Evolutionary conservation across 1,140 invertebrate genomes (phyloP).

Genomic region (Eubasilissa regina): DNA sequence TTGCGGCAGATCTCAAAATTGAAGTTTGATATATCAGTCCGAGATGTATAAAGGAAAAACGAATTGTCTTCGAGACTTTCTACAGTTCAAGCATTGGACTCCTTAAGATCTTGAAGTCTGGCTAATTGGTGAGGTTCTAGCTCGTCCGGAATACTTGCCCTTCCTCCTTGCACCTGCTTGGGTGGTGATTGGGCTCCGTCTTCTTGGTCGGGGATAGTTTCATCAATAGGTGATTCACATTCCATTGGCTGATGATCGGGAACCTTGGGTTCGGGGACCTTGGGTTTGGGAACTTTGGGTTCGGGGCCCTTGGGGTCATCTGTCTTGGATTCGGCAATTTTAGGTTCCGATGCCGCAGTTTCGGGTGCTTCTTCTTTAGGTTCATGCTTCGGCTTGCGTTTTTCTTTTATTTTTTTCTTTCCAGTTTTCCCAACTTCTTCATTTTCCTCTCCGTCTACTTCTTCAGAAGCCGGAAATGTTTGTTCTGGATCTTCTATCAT

Average conservation of each 20-base stretch:
- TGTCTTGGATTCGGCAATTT: slow-evolving; percentile 11
- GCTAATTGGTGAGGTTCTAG: slow-evolving; percentile 88
- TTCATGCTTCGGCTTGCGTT: slow-evolving; percentile 56
- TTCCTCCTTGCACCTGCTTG: slow-evolving; percentile 79
- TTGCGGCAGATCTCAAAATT: no score
- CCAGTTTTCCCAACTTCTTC: slow-evolving; percentile 68
- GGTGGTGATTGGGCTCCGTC: slow-evolving; percentile 69
- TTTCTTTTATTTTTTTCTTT: slow-evolving; percentile 62
- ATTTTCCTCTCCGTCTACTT: slow-evolving; percentile 63
- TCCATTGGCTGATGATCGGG: slow-evolving; percentile 61
- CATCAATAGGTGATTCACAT: slow-evolving; percentile 62
- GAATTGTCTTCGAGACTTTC: no score
- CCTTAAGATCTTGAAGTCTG: slow-evolving; percentile 87
- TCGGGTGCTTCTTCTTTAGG: slow-evolving; percentile 38
- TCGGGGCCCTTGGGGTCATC: slow-evolving; percentile 66
- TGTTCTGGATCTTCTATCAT: slow-evolving; percentile 86
- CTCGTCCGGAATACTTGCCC: slow-evolving; percentile 87
- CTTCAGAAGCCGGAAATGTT: slow-evolving; percentile 74
- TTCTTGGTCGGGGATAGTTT: slow-evolving; percentile 58
- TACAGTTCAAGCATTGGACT: slow-evolving; percentile 86
- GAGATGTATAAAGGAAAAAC: no score
- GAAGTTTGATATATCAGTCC: no score
- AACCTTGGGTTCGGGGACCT: slow-evolving; percentile 59
- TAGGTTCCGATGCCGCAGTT: not conserved
- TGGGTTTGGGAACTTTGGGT: slow-evolving; percentile 67